These are phyloP conservation scores for Osmoderma eremita DNA, from an alignment of 2,888 invertebrate species.

Conservation along the genomic window DNA sequence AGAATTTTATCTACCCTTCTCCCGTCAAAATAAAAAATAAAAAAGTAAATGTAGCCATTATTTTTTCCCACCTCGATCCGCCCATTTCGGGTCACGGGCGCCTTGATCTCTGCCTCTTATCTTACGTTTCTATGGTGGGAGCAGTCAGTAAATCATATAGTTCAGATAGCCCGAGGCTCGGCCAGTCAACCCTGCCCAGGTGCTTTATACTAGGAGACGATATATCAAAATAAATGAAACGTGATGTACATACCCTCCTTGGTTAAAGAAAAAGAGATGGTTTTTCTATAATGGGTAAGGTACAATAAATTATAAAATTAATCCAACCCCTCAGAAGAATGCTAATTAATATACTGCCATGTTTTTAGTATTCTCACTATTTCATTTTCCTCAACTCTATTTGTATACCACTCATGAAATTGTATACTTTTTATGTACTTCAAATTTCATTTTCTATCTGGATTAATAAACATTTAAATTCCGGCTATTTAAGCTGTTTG, in stretches of 20 bases:
- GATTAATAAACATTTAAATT: no score
- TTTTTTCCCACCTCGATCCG: slow-evolving; percentile 55
- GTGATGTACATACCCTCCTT: not conserved
- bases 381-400: no score
- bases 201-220: slow-evolving; percentile 20
- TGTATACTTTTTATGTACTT: no score
- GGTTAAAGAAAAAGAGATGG: not conserved
- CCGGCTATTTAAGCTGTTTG: no score
- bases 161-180: slow-evolving; percentile 9
- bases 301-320: no score
- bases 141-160: slow-evolving; percentile 59
- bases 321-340: no score
- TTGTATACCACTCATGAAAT: no score
- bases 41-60: slow-evolving; percentile 55
- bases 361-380: no score
- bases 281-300: not conserved
- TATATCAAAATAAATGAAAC: not conserved
- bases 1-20: slow-evolving; percentile 52
- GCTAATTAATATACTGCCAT: no score
- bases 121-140: slow-evolving; percentile 55
- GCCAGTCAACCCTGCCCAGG: slow-evolving; percentile 16
- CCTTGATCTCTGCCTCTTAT: slow-evolving; percentile 57
- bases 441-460: no score
- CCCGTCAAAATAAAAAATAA: slow-evolving; percentile 23
- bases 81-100: slow-evolving; percentile 56